Evolutionary conservation across 1,140 invertebrate species (phyloP).

Genomic region (Hylaeus anthracinus): DNA sequence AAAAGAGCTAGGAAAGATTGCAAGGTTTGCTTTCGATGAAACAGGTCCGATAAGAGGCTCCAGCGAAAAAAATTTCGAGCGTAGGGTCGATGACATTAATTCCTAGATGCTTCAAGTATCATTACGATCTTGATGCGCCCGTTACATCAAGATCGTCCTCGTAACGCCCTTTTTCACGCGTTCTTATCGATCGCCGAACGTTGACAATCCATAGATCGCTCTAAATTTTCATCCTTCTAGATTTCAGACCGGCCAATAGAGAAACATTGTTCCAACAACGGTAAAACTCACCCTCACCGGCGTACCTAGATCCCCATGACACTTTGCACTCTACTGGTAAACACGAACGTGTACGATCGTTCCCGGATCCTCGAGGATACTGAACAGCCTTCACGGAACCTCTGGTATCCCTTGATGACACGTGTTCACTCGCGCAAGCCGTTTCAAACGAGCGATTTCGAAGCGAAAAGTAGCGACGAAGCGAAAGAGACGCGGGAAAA

Average conservation of each 20-base stretch:
- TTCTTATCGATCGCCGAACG: too few relatives aligned
- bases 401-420: slow-evolving; percentile 21
- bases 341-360: slow-evolving; percentile 47
- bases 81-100: slow-evolving; percentile 9
- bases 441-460: slow-evolving; percentile 2
- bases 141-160: too few relatives aligned
- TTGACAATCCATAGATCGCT: too few relatives aligned
- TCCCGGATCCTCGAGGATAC: slow-evolving; percentile 13
- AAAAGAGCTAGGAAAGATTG: too few relatives aligned
- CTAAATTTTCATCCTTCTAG: background rate
- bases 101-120: background rate
- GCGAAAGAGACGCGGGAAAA: slow-evolving; percentile 43
- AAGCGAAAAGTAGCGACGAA: slow-evolving; percentile 15
- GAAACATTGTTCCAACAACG: background rate
- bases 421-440: slow-evolving; percentile 51
- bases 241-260: background rate
- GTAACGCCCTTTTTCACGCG: too few relatives aligned
- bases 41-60: too few relatives aligned
- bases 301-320: slow-evolving; percentile 66
- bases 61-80: too few relatives aligned
- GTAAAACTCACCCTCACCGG: slow-evolving; percentile 58
- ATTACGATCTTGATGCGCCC: too few relatives aligned
- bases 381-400: background rate
- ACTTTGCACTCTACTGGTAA: slow-evolving; percentile 58
- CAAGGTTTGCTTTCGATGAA: too few relatives aligned